Evolutionary conservation across 1,140 invertebrate species (phyloP), one percentile per base, ranked within the genome.

Genomic region (Zaprionus inermis): DNA sequence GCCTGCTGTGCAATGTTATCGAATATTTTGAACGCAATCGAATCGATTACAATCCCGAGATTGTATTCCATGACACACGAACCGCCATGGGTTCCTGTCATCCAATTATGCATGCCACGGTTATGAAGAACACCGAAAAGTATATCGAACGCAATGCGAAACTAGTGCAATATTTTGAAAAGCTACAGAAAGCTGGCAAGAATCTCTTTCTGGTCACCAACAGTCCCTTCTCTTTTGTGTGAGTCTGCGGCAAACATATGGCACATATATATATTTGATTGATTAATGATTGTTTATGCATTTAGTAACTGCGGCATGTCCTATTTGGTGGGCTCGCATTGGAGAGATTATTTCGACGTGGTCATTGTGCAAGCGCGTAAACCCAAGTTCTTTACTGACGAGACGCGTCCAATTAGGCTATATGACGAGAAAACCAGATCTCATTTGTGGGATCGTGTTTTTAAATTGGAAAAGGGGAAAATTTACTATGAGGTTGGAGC

Each of bases 201-300:
- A 98, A 98, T 92, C 93, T 99, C 79, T 99, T 99, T 92, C 93
- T 99, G 18, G 97, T 99, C 1, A 99, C 98, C 9, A 99, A 99
- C 91, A 99, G 98, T 93, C 98, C 98, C 0, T 99, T 96, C 92
- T 95, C 96, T 80, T 99, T 99, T 94, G 98, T 99, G 98, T 99
- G 94, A 96, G 97, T 95, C 2, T 4, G n/a, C n/a, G n/a, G n/a
- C n/a, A n/a, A n/a, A 7, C 2, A 18, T 16, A 2, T 12, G 28
- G 3, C 18, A 4, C 3, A n/a, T 3, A 16, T 18, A 10, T 34
- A 6, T 66, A 5, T 3, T 41, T 38, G 0, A 51, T 0, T 32
- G 14, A 0, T 9, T 36, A 12, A 18, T 22, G 34, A 32, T 32
- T 38, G 6, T 28, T 28, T 16, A 28, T 22, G 4, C n/a, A 22